Conservation (phyloP, 2,797 vertebrate genomes). For the Rhyacichthys aspro region DNA sequence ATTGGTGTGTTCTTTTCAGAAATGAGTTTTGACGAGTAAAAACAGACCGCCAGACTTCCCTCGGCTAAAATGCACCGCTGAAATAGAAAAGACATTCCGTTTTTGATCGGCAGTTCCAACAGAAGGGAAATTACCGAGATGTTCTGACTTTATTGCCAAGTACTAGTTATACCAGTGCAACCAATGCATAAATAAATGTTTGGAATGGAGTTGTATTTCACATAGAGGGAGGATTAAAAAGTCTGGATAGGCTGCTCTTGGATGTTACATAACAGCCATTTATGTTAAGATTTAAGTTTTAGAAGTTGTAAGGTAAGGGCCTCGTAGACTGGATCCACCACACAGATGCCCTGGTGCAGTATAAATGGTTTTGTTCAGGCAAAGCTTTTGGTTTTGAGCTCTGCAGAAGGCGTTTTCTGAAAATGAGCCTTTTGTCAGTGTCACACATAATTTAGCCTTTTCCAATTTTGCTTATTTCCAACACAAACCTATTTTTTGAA, state of each 20-base stretch:
- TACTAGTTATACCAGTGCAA: background rate
- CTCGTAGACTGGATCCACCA: too few species aligned
- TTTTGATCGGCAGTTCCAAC: constrained; percentile 4
- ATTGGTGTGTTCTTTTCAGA: background rate
- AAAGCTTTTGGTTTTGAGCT: too few species aligned
- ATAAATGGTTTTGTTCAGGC: too few species aligned
- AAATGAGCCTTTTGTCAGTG: too few species aligned
- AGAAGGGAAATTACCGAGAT: constrained; percentile 3
- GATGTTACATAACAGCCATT: too few species aligned
- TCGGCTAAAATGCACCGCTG: constrained; percentile 3
- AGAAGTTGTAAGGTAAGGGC: too few species aligned
- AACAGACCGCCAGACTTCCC: background rate
- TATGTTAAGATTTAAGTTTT: too few species aligned
- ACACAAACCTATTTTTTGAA: too few species aligned
- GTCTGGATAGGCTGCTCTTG: background rate
- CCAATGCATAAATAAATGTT: constrained; percentile 8
- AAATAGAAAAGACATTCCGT: background rate
- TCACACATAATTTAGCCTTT: too few species aligned
- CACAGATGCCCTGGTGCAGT: too few species aligned
- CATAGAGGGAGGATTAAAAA: background rate
- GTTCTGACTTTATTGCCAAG: background rate
- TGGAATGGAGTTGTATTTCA: constrained; percentile 1
- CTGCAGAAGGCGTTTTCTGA: too few species aligned
- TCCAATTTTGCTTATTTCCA: too few species aligned
- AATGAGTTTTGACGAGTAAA: constrained; percentile 8